Evolutionary conservation across 2,888 invertebrate species (phyloP), one percentile per base, ranked within the genome.

Genomic region (Erannis defoliaria): DNA sequence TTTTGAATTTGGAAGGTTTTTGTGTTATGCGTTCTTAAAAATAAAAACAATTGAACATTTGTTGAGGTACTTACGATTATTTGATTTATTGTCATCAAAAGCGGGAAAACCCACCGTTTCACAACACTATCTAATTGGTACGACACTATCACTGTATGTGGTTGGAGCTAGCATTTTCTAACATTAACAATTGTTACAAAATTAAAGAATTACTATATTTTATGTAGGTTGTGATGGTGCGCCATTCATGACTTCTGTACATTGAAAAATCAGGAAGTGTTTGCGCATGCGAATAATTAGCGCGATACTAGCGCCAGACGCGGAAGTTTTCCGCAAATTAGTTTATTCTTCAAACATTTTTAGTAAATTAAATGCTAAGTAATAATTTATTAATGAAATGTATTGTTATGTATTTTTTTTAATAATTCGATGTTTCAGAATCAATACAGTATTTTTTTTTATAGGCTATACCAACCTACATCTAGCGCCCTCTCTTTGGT

Each of bases 231-330:
- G 84, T 87, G 84, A 38, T 78, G 81, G 80, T 75, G 68, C 80
- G 85, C 89, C 92, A 93, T 93, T 93, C 92, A 93, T 93, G 90
- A 87, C 85, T 85, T 74, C 78, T 80, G 80, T 80, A 77, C 83
- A 81, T 85, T 83, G 85, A 84, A 86, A 83, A 81, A 68, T 67
- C 12, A 72, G 78, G 81, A 77, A 75, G 72, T 62, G 64, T 71
- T 75, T 78, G 86, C 90, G 92, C 91, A 90, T 91, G 90, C 90
- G 90, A 75, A 75, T 77, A 66, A 68, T 61, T 60, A 56, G 45
- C 23, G 38, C 60, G 67, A 74, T 64, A 37, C 53, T 60, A 66
- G 77, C 78, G 81, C 82, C 68, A 35, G 77, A 73, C 58, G 77
- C 70, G 81, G 75, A 23, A 48, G 23, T 66, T 68, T 68, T 38